These are phyloP conservation scores for Anagrus nilaparvatae DNA, from an alignment of 1,140 invertebrate genomes.

Conservation along the genomic window DNA sequence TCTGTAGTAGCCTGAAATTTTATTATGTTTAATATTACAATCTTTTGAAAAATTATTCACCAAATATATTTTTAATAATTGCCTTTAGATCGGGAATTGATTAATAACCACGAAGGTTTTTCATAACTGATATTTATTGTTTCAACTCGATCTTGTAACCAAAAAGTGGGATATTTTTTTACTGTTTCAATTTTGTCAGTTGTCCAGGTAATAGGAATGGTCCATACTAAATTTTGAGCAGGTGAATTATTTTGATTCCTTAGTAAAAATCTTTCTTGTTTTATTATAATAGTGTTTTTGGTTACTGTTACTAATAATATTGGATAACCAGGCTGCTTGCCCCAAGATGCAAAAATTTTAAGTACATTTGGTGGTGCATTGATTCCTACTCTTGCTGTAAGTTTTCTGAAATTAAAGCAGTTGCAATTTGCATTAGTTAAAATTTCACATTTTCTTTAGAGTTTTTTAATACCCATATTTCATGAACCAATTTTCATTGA, in stretches of 20 bases:
- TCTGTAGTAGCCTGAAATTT: slow-evolving; percentile 58
- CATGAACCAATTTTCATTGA: slow-evolving; percentile 46
- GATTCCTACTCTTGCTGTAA: slow-evolving; percentile 27
- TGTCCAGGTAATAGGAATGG: slow-evolving; percentile 52
- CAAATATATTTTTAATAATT: no score
- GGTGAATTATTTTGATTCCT: slow-evolving; percentile 17
- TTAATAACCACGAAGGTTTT: slow-evolving; percentile 52
- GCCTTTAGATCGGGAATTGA: slow-evolving; percentile 58
- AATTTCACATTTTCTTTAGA: no score
- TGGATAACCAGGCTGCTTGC: slow-evolving; percentile 65
- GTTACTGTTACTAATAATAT: slow-evolving; percentile 48
- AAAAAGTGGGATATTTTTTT: slow-evolving; percentile 45
- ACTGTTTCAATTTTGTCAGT: slow-evolving; percentile 33
- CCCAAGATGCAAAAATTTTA: slow-evolving; percentile 49
- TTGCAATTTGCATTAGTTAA: no score
- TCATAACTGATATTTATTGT: slow-evolving; percentile 23
- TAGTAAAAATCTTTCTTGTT: slow-evolving; percentile 45
- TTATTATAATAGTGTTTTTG: slow-evolving; percentile 30
- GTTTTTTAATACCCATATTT: slow-evolving; percentile 52
- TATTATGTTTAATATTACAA: not conserved
- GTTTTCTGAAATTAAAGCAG: no score
- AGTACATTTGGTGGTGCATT: slow-evolving; percentile 16
- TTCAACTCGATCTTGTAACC: slow-evolving; percentile 24
- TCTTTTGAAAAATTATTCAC: no score
- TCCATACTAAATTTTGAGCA: slow-evolving; percentile 45